Conservation (phyloP, 2,888 invertebrate species). For the Agrochola litura region DNA sequence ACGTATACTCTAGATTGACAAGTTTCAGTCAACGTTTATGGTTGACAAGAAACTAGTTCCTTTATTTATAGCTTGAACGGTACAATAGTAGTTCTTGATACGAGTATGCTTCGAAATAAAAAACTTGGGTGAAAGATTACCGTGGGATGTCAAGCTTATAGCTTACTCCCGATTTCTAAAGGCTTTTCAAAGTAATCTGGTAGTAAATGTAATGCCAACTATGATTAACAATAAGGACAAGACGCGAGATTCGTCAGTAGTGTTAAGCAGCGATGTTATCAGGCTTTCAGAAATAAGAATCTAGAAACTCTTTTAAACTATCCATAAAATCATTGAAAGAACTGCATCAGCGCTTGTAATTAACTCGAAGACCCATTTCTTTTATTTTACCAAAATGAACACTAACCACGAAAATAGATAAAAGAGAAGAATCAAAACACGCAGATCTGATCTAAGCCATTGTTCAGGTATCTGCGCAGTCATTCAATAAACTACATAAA, state of each 20-base stretch:
- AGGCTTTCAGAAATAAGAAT: neutral
- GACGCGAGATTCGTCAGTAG: neutral
- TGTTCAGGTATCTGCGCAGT: conserved; percentile 30
- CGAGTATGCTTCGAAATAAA: neutral
- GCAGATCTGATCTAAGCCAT: conserved; percentile 35
- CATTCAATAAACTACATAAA: conserved; percentile 36
- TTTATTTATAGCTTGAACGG: conserved; percentile 25
- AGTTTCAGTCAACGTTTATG: conserved; percentile 31
- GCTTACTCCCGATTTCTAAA: conserved; percentile 3
- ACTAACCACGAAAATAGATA: conserved; percentile 35
- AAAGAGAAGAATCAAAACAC: conserved; percentile 38
- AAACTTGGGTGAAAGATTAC: conserved; percentile 20
- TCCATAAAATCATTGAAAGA: conserved; percentile 20
- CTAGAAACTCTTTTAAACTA: neutral
- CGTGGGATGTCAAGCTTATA: conserved; percentile 10
- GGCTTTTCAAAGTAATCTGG: neutral
- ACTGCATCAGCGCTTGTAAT: conserved; percentile 26
- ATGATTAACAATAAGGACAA: neutral
- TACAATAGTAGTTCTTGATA: conserved; percentile 42
- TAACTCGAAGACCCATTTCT: conserved; percentile 39
- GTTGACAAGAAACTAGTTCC: conserved; percentile 34
- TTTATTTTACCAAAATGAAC: conserved; percentile 32
- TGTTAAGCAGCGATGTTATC: conserved; percentile 12
- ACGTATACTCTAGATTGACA: conserved; percentile 44
- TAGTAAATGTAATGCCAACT: neutral